These are phyloP conservation scores for Bombyx huttoni DNA, from an alignment of 2,888 invertebrate species.

Conservation along the genomic window DNA sequence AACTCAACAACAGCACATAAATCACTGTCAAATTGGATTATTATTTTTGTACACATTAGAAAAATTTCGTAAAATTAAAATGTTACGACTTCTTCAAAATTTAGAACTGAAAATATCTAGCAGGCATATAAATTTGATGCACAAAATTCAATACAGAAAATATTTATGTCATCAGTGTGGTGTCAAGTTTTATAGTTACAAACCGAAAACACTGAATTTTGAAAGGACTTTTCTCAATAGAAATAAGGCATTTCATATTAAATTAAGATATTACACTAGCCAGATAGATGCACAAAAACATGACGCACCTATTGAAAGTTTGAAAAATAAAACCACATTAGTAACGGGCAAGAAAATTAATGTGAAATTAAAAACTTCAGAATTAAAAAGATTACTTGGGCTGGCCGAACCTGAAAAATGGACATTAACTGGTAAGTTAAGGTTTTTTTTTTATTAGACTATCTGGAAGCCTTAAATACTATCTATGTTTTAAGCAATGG, in stretches of 20 bases:
- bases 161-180: constrained; percentile 49
- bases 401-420: constrained; percentile 77
- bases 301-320: constrained; percentile 26
- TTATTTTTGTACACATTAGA: too few species aligned
- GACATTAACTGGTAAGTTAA: constrained; percentile 65
- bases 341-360: constrained; percentile 47
- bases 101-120: constrained; percentile 44
- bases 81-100: constrained; percentile 46
- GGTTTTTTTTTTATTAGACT: too few species aligned
- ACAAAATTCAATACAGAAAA: constrained; percentile 25
- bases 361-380: constrained; percentile 65
- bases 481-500: too few species aligned
- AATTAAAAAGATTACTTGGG: constrained; percentile 67
- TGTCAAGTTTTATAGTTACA: constrained; percentile 46
- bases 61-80: constrained; percentile 25
- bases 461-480: too few species aligned
- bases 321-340: constrained; percentile 32
- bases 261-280: constrained; percentile 41
- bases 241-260: constrained; percentile 34
- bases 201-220: constrained; percentile 35
- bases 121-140: constrained; percentile 35
- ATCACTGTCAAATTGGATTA: neutral
- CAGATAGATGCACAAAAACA: constrained; percentile 53
- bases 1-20: too few species aligned
- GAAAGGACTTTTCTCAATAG: constrained; percentile 35